phyloP scores from a whole-genome alignment of 2,888 invertebrate species.

The Heliconius charithonia region DNA sequence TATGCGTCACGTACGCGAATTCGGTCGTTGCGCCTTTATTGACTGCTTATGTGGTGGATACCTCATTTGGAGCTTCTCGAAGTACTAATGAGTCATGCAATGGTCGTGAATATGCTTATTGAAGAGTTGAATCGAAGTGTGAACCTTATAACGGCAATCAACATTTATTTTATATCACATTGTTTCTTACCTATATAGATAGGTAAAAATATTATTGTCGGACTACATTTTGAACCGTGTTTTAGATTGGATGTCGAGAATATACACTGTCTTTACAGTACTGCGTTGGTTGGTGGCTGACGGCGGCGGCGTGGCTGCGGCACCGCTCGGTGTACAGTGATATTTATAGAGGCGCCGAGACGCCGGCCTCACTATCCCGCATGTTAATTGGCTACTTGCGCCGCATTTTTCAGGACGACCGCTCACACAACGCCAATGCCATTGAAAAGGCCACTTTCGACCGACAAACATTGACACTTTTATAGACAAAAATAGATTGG shows the following conservation, averaged over 20 bases:
- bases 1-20: conserved; percentile 13
- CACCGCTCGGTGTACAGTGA: conserved; percentile 54
- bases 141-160: background rate
- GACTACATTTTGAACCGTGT: conserved; percentile 53
- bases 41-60: conserved; percentile 11
- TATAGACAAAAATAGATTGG: conserved; percentile 63
- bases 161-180: background rate
- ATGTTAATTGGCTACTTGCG: conserved; percentile 80
- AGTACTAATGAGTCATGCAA: background rate
- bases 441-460: conserved; percentile 66
- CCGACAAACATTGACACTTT: conserved; percentile 81
- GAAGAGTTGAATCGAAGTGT: background rate
- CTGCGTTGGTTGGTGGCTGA: conserved; percentile 61
- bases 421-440: conserved; percentile 74
- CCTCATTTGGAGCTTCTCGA: conserved; percentile 8
- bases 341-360: conserved; percentile 81
- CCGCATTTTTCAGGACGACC: conserved; percentile 77
- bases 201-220: conserved; percentile 13
- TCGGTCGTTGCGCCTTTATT: conserved; percentile 23
- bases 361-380: conserved; percentile 77
- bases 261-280: conserved; percentile 61
- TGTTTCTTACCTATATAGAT: background rate
- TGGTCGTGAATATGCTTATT: conserved; percentile 3
- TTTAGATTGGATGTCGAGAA: conserved; percentile 61
- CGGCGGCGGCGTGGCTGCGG: conserved; percentile 63